Base-by-base conservation (phyloP, 2,113 vertebrate genomes). In the Solea senegalensis region DNA sequence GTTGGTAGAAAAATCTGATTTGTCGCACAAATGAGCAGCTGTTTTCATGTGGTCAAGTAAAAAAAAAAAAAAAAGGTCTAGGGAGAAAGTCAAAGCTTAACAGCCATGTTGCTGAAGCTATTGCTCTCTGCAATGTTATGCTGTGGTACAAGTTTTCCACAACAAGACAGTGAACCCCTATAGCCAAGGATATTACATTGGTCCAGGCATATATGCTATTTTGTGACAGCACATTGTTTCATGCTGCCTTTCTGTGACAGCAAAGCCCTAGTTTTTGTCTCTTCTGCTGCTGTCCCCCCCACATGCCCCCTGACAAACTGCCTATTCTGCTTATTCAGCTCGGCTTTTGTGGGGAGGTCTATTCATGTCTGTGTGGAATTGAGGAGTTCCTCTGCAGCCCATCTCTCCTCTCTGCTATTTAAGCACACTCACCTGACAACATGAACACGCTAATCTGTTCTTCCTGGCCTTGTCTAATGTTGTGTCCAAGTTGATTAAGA, bases 311-410 rank as follows among this genome's bases (percentile, higher is more conserved):
- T 62, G 73, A 52, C 80, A 87, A 82, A 84, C 85, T 77, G 61
- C 82, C 82, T 65, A 80, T 81, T 89, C 83, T 86, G 87, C 89
- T 76, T 85, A 80, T 89, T 92, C 86, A 86, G 69, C 87, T 70
- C 70, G 46, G 75, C 86, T 81, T 89, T 91, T 89, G 82, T 88
- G 70, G 59, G 65, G 60, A 62, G 43, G 59, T 54, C 89, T 76
- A 78, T 91, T 92, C 88, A 90, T 66, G 74, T 85, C 81, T 46
- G 16, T 73, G 65, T 71, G 55, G 74, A 81, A 55, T 50, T 78
- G 75, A 75, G 60, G 65, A 69, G 58, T 53, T 74, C 50, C 40
- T 52, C 40, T 64, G 28, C 66, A 82, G 56, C 69, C 60, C 71
- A 45, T 59, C 64, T 68, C 43, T 73, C 72, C 74, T 78, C 50